These are phyloP conservation scores for Lonchura striata DNA, from an alignment of 2,113 vertebrate species.

Conservation along the genomic window DNA sequence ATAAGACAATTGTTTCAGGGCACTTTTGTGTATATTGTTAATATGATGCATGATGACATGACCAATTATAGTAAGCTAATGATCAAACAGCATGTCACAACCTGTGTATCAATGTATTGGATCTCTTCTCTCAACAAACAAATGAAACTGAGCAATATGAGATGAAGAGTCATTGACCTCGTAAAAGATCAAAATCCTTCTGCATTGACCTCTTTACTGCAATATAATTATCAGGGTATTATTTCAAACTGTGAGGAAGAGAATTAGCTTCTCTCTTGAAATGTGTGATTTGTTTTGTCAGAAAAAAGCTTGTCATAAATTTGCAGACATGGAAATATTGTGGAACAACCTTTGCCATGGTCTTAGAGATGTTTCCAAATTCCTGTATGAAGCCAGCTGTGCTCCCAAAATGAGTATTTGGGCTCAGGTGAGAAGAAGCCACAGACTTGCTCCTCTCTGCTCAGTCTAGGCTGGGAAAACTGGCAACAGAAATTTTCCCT, in stretches of 20 bases:
- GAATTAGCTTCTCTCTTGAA: neutral
- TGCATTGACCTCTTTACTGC: neutral
- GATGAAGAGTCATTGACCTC: slow-evolving; percentile 75
- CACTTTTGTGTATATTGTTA: slow-evolving; percentile 87
- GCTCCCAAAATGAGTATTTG: neutral
- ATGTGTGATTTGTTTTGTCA: slow-evolving; percentile 14
- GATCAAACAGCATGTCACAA: slow-evolving; percentile 93
- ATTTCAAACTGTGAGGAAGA: neutral
- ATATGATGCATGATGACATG: slow-evolving; percentile 90
- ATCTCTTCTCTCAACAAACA: slow-evolving; percentile 81
- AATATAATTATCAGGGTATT: neutral
- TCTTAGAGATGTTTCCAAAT: neutral
- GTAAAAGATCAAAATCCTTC: slow-evolving; percentile 70
- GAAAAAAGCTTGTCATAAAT: neutral
- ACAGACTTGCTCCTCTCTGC: neutral
- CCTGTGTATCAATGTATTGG: slow-evolving; percentile 90
- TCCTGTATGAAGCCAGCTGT: neutral
- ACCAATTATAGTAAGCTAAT: slow-evolving; percentile 87
- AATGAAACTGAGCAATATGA: slow-evolving; percentile 78
- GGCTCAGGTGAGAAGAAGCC: neutral
- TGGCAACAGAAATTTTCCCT: neutral
- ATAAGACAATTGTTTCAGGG: slow-evolving; percentile 88
- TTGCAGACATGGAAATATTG: neutral
- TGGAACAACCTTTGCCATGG: neutral
- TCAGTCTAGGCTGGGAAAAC: neutral